Evolutionary conservation across 1,140 invertebrate genomes (phyloP).

Genomic region (Drosophila pandora): DNA sequence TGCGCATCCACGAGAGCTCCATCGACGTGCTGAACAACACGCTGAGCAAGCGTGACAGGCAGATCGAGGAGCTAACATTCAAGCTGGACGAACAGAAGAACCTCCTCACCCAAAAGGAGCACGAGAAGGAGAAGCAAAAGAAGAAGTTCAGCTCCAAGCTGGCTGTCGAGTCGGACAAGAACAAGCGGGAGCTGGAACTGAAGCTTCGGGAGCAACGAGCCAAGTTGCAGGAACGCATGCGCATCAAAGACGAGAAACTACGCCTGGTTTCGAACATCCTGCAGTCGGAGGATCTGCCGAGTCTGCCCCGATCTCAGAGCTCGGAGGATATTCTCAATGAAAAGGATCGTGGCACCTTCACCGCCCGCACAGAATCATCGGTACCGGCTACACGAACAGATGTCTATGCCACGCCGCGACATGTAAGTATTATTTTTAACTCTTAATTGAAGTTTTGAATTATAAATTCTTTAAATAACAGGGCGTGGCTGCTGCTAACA

Average conservation of each 20-base stretch:
- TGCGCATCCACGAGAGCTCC: constrained; percentile 85
- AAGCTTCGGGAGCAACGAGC: constrained; percentile 88
- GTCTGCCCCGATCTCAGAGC: constrained; percentile 70
- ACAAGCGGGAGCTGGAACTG: constrained; percentile 86
- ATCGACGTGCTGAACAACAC: constrained; percentile 85
- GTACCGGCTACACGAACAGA: constrained; percentile 62
- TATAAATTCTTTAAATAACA: constrained; percentile 29
- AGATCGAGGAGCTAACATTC: constrained; percentile 72
- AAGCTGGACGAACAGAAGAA: constrained; percentile 88
- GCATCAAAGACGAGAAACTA: constrained; percentile 85
- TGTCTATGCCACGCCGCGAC: constrained; percentile 68
- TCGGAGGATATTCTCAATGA: constrained; percentile 68
- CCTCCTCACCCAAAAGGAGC: constrained; percentile 88
- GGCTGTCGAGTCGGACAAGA: constrained; percentile 88
- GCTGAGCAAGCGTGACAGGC: constrained; percentile 83
- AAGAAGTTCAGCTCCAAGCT: constrained; percentile 89
- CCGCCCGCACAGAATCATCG: constrained; percentile 57
- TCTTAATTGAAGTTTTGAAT: too few species aligned
- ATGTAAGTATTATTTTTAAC: constrained; percentile 38
- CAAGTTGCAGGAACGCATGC: constrained; percentile 85
- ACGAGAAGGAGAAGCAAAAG: constrained; percentile 91
- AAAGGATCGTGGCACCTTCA: constrained; percentile 55
- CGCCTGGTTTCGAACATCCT: constrained; percentile 83
- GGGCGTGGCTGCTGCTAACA: constrained; percentile 88
- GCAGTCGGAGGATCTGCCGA: constrained; percentile 75